Conservation (phyloP, 2,888 invertebrate species). For the Siphlonurus alternatus region DNA sequence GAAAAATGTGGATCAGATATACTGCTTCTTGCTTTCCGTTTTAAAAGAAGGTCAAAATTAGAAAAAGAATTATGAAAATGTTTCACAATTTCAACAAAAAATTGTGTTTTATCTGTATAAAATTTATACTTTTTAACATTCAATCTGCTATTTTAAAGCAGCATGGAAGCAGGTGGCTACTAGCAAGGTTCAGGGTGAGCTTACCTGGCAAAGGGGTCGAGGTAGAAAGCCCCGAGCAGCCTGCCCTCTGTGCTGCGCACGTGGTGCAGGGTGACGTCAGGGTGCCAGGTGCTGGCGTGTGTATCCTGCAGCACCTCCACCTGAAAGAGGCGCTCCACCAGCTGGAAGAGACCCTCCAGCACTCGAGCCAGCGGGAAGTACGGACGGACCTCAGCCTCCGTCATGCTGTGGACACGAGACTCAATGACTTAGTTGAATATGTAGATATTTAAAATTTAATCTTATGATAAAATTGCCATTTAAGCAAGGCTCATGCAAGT, state of each 20-base stretch:
- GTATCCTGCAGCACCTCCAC: conserved; percentile 40
- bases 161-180: too few relatives aligned
- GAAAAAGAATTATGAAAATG: conserved; percentile 1
- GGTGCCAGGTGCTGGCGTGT: conserved; percentile 62
- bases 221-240: conserved; percentile 67
- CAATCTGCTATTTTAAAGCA: too few relatives aligned
- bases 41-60: too few relatives aligned
- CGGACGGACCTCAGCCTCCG: conserved; percentile 52
- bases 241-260: conserved; percentile 48
- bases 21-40: too few relatives aligned
- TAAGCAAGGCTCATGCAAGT: not conserved
- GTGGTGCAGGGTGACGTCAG: conserved; percentile 68
- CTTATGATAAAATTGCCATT: conserved; percentile 1
- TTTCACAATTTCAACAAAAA: too few relatives aligned
- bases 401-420: conserved; percentile 29
- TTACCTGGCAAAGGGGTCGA: conserved; percentile 54
- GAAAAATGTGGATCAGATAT: too few relatives aligned
- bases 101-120: too few relatives aligned
- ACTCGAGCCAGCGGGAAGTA: conserved; percentile 74
- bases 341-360: conserved; percentile 54
- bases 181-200: too few relatives aligned
- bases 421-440: conserved; percentile 7
- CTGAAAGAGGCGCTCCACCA: conserved; percentile 62
- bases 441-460: not conserved
- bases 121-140: too few relatives aligned